These are phyloP conservation scores for Drosophila mulleri DNA, from an alignment of 2,888 invertebrate genomes.

Conservation along the genomic window DNA sequence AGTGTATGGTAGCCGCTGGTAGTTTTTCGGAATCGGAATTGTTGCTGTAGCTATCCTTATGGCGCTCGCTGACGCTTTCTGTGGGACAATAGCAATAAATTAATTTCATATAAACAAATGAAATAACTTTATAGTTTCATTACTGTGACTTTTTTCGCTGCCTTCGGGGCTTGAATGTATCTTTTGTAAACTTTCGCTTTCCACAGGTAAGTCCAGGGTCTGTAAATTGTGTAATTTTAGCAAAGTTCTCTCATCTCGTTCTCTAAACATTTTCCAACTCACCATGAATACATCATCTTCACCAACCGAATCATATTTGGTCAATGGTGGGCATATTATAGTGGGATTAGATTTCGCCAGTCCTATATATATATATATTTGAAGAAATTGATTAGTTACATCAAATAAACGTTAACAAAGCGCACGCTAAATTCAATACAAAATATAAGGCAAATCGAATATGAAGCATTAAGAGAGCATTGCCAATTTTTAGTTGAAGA, in stretches of 20 bases:
- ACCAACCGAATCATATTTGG: conserved; percentile 89
- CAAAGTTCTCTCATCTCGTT: not conserved
- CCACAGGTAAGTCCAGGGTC: conserved; percentile 94
- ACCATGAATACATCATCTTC: conserved; percentile 99
- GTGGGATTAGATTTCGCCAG: conserved; percentile 91
- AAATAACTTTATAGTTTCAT: conserved; percentile 4
- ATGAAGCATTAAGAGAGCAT: conserved; percentile 40
- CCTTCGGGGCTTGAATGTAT: conserved; percentile 90
- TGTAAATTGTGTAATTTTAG: conserved; percentile 83
- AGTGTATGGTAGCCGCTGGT: conserved; percentile 86
- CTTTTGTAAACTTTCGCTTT: conserved; percentile 88
- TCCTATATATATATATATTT: conserved; percentile 85
- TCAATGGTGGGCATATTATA: conserved; percentile 84
- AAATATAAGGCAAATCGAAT: conserved; percentile 69
- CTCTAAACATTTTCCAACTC: conserved; percentile 73
- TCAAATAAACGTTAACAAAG: not conserved
- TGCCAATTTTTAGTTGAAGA: conserved; percentile 30
- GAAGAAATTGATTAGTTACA: conserved; percentile 16
- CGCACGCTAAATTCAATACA: not conserved
- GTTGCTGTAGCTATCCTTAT: conserved; percentile 73
- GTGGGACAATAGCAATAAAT: conserved; percentile 8
- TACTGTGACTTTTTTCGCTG: conserved; percentile 85
- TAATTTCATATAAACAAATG: not conserved
- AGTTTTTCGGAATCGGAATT: conserved; percentile 81
- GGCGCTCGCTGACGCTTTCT: conserved; percentile 83